Conservation (phyloP, 2,888 invertebrate species). For the Ormyrus rosae region DNA sequence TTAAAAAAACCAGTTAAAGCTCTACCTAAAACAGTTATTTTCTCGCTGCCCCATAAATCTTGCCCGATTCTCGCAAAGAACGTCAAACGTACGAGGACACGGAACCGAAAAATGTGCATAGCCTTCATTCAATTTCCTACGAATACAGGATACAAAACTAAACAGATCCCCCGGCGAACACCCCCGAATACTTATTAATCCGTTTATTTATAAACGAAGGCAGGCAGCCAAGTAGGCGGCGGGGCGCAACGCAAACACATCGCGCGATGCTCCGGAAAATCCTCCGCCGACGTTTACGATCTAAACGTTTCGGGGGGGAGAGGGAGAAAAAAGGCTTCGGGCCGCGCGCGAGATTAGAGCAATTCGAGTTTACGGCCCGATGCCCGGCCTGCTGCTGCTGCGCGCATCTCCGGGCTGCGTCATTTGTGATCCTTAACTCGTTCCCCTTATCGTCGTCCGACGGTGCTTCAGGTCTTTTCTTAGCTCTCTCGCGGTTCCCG, state of each 20-base stretch:
- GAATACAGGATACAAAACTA: too few relatives aligned
- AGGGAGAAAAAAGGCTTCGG: neutral
- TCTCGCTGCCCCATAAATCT: too few relatives aligned
- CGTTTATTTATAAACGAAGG: too few relatives aligned
- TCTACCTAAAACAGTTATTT: too few relatives aligned
- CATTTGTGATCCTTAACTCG: slow-evolving; percentile 42
- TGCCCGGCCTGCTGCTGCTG: neutral
- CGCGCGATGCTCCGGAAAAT: neutral
- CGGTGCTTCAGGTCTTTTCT: slow-evolving; percentile 27
- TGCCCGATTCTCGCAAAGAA: too few relatives aligned
- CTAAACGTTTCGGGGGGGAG: neutral
- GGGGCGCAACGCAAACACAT: too few relatives aligned
- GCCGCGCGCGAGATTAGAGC: slow-evolving; percentile 19
- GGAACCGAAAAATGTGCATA: neutral
- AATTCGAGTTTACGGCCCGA: neutral
- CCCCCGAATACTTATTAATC: too few relatives aligned
- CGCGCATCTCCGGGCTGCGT: neutral
- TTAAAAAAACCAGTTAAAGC: too few relatives aligned
- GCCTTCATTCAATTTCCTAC: too few relatives aligned
- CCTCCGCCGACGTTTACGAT: slow-evolving; percentile 15
- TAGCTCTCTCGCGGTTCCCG: neutral
- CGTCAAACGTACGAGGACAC: too few relatives aligned
- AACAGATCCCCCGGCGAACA: too few relatives aligned
- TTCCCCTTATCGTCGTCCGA: slow-evolving; percentile 25
- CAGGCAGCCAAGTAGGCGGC: too few relatives aligned